These are phyloP conservation scores for Ageneiosus marmoratus DNA, from an alignment of 2,113 vertebrate species.

Conservation along the genomic window DNA sequence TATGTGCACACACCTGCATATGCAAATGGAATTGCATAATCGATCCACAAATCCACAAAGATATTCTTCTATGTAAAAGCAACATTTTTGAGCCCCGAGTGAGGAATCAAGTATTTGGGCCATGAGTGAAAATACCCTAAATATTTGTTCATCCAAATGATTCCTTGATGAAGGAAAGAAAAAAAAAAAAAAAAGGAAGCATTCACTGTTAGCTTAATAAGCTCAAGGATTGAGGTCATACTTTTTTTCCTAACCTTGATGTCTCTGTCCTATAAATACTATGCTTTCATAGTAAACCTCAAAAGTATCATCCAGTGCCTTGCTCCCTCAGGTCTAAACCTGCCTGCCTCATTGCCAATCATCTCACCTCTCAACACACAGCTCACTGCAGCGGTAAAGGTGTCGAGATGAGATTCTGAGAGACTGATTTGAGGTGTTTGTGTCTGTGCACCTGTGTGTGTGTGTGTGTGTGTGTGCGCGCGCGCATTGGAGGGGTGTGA, in stretches of 20 bases:
- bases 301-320: conserved; percentile 18
- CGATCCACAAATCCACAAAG: not conserved
- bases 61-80: not conserved
- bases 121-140: not conserved
- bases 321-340: conserved; percentile 41
- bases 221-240: not conserved
- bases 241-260: not conserved
- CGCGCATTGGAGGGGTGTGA: conserved; percentile 6
- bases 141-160: not conserved
- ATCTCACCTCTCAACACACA: conserved; percentile 41
- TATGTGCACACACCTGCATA: not conserved
- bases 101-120: not conserved
- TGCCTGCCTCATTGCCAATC: conserved; percentile 41
- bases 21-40: not conserved
- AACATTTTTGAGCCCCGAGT: not conserved
- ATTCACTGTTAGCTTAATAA: not conserved
- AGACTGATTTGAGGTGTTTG: conserved; percentile 37
- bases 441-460: conserved; percentile 17
- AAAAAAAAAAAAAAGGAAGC: not conserved
- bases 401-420: conserved; percentile 37
- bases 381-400: conserved; percentile 26
- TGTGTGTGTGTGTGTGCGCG: conserved; percentile 10
- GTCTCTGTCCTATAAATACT: not conserved
- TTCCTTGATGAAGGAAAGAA: not conserved
- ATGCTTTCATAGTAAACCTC: conserved; percentile 18